phyloP scores from a whole-genome alignment of 1,140 invertebrate genomes.

The Dinoponera quadriceps region DNA sequence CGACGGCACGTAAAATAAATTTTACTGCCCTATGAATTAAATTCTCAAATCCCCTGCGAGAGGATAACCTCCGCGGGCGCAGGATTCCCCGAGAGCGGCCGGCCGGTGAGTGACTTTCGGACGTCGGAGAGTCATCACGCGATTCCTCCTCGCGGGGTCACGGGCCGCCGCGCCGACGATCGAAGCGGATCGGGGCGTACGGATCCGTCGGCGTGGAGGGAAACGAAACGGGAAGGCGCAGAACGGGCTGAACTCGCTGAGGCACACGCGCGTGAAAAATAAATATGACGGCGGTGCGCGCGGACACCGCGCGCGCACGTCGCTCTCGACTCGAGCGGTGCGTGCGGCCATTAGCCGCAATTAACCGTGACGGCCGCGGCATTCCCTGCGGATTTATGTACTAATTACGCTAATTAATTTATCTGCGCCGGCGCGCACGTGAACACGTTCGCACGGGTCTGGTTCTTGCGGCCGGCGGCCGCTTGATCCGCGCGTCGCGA shows the following conservation, averaged over 20 bases:
- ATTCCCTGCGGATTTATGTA: constrained; percentile 75
- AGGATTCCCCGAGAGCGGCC: constrained; percentile 49
- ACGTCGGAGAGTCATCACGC: constrained; percentile 33
- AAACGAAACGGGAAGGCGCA: background rate
- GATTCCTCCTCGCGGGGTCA: constrained; percentile 39
- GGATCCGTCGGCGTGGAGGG: too few species aligned
- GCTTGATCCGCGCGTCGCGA: background rate
- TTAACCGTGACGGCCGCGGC: constrained; percentile 74
- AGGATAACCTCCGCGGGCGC: too few species aligned
- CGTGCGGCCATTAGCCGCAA: constrained; percentile 70
- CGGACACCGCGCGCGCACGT: background rate
- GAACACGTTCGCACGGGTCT: background rate
- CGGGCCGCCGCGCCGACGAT: constrained; percentile 28
- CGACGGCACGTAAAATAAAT: too few species aligned
- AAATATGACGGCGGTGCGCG: background rate
- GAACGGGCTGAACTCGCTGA: background rate
- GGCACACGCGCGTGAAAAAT: background rate
- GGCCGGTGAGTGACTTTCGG: constrained; percentile 68
- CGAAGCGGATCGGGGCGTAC: background rate
- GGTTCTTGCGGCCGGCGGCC: constrained; percentile 19
- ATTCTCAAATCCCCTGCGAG: too few species aligned
- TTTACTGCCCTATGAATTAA: too few species aligned
- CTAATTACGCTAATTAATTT: constrained; percentile 81
- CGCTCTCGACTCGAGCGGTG: constrained; percentile 14
- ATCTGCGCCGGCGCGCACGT: constrained; percentile 48